Evolutionary conservation across 2,888 invertebrate genomes (phyloP).

Genomic region (Pomacea canaliculata): DNA sequence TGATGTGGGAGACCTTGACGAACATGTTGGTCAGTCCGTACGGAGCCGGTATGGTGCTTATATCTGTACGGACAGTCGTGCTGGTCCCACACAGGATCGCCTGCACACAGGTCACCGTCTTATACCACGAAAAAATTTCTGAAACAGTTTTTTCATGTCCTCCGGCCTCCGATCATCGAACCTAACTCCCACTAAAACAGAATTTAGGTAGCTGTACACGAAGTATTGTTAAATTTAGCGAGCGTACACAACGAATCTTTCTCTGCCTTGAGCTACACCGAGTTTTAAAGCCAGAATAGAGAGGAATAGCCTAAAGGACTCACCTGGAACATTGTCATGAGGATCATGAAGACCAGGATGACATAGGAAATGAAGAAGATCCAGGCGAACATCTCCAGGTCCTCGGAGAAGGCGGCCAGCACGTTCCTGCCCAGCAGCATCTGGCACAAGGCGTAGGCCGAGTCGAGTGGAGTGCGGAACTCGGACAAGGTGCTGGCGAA

Average conservation of each 20-base stretch:
- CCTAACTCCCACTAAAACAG: no score
- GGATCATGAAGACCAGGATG: conserved; percentile 48
- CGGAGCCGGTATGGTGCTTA: conserved; percentile 27
- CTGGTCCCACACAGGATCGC: conserved; percentile 53
- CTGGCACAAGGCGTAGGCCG: conserved; percentile 68
- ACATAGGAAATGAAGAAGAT: conserved; percentile 50
- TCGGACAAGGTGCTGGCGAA: conserved; percentile 57
- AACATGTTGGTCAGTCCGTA: conserved; percentile 28
- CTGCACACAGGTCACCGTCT: background rate
- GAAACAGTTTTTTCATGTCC: no score
- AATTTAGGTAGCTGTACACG: no score
- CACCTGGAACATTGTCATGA: conserved; percentile 46
- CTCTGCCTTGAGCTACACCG: no score
- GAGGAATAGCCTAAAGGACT: no score
- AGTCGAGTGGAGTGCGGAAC: conserved; percentile 62
- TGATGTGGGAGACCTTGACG: conserved; percentile 21
- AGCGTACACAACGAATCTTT: no score
- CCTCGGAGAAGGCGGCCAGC: conserved; percentile 38
- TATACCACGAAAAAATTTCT: no score
- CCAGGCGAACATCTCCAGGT: conserved; percentile 45
- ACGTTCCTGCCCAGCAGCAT: conserved; percentile 51
- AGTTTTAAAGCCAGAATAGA: no score
- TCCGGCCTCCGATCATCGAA: no score
- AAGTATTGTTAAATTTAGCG: no score
- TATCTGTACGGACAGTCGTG: conserved; percentile 36